A percentile compares a stretch with the other conserved stretches of the same genome.
These are phyloP conservation scores for Drosophila phalerata DNA, from an alignment of 2,888 invertebrate species.

Conservation along the genomic window DNA sequence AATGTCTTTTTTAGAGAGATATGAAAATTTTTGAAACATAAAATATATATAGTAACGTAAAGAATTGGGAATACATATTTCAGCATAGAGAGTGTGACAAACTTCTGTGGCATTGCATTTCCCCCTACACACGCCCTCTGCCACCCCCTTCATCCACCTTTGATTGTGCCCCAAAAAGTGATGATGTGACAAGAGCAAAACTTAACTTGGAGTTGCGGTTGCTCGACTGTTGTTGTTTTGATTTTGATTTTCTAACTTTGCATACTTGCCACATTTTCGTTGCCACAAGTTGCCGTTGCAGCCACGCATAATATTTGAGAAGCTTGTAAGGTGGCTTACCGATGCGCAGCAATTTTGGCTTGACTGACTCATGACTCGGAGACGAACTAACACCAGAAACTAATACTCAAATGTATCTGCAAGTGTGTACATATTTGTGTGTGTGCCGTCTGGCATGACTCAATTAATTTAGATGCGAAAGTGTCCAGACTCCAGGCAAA, in stretches of 20 bases:
- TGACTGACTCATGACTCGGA: conserved; percentile 53
- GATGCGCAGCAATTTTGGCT: conserved; percentile 60
- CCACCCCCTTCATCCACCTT: not conserved
- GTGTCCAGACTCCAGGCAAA: conserved; percentile 64
- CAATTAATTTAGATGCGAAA: conserved; percentile 71
- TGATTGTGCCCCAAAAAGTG: not conserved
- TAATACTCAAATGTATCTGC: not conserved
- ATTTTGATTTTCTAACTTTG: conserved; percentile 67
- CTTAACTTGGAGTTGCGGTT: conserved; percentile 35
- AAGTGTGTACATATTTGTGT: conserved; percentile 12
- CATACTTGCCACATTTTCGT: conserved; percentile 63
- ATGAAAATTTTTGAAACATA: not conserved
- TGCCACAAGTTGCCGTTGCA: conserved; percentile 57
- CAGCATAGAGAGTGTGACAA: not conserved
- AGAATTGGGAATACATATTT: conserved; percentile 6
- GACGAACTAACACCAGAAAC: conserved; percentile 4
- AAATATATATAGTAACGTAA: conserved; percentile 8
- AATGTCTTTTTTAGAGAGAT: too few species aligned
- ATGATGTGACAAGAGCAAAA: conserved; percentile 30
- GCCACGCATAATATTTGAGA: conserved; percentile 24
- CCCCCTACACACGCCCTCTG: not conserved
- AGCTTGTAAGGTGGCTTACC: conserved; percentile 66
- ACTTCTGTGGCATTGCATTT: conserved; percentile 4
- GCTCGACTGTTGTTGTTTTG: conserved; percentile 47
- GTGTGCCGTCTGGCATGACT: conserved; percentile 63